Base-by-base conservation (phyloP, 37 sponge, comb jelly and placozoan species). In the Spongilla lacustris region DNA sequence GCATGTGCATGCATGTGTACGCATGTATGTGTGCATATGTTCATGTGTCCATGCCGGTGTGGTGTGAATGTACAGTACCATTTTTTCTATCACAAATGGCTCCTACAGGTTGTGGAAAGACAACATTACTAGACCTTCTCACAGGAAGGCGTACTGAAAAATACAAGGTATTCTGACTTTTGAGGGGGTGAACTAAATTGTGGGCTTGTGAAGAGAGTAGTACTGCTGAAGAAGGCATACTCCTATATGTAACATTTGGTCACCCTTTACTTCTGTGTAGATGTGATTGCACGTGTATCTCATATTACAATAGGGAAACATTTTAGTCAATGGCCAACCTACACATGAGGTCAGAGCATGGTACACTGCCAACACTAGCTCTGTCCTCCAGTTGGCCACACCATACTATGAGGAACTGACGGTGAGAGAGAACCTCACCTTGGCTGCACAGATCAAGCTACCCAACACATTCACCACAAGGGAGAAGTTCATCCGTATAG, bases 191-290 rank as follows among this genome's bases (percentile, higher is more conserved):
- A 78, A 37, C 41, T 14, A 67, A 22, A 11, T 29, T 77, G 48
- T 31, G 41, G 4, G n/a, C 29, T n/a, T n/a, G n/a, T n/a, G n/a
- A n/a, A n/a, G n/a, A n/a, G n/a, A n/a, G n/a, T n/a, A n/a, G n/a
- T n/a, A n/a, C n/a, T n/a, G n/a, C n/a, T n/a, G n/a, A n/a, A n/a
- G n/a, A n/a, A n/a, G n/a, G n/a, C n/a, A n/a, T n/a, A n/a, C n/a
- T n/a, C n/a, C n/a, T n/a, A n/a, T n/a, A n/a, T n/a, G 29, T 70
- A 29, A 13, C 30, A 1, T 30, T 33, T 27, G 66, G 87, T 74
- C 70, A 85, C 33, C 87, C 80, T 78, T 87, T 85, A 74, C 80
- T 85, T 6, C 37, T 91, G 30, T 87, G 69, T n/a, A n/a, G n/a
- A n/a, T n/a, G n/a, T n/a, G n/a, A n/a, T n/a, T n/a, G n/a, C n/a